Evolutionary conservation across 2,888 invertebrate genomes (phyloP), one percentile per base, ranked within the genome.

Genomic region (Bibio marci): DNA sequence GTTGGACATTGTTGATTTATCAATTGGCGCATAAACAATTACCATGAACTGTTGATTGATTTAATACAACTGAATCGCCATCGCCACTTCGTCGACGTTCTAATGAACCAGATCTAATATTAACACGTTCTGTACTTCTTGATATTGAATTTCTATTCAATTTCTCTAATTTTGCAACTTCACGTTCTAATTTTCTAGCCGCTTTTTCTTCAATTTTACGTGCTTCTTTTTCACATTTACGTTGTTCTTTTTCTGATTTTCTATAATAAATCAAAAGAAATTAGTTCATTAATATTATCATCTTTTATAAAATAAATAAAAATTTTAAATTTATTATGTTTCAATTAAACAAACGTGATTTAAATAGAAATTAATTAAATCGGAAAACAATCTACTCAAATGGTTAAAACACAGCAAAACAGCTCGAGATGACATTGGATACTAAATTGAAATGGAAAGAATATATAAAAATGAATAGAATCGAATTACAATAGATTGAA

Each of bases 11-110:
- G 17, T 36, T 25, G 27, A 18, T n/a, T 14, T 17, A 7, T 12
- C 33, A 22, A n/a, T 3, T 7, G 35, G 10, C 11, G 22, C 6
- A 22, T 7, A 26, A 12, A 15, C 10, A 13, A 38, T 32, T 19
- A 14, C 62, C 62, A 41, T 62, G 62, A 18, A 62, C 59, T 27
- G 62, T 62, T 32, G 62, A 62, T 48, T 62, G 62, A 51, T 62
- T 60, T 26, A 59, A 51, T 38, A 62, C 62, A 3, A 57, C 57
- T n/a, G 59, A 57, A 27, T 38, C 37, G 36, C 61, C 61, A 35
- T 62, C 62, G 41, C 62, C 62, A 38, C 62, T 62, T 37, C 58
- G 55, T 8, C 62, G 50, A 8, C 62, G 52, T 39, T 62, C 62
- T 28, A 62, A 45, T 6, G 62, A 62, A 6, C 61, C 62, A 12